These are phyloP conservation scores for Plestiodon gilberti DNA, from an alignment of 2,113 vertebrate species.

Conservation along the genomic window DNA sequence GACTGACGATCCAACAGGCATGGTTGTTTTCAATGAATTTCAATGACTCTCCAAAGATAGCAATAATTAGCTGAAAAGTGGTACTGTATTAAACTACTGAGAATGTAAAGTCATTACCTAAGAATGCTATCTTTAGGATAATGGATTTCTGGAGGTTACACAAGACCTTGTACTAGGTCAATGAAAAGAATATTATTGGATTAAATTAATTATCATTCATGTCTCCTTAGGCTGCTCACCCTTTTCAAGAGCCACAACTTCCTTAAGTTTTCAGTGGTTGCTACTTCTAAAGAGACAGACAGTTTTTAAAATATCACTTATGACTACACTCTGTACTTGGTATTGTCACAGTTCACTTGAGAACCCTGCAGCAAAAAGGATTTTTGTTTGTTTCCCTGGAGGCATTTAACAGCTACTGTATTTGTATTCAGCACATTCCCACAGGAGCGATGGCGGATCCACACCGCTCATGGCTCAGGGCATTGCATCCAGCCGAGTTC, in stretches of 20 bases:
- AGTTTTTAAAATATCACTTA: not conserved
- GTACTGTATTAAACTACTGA: not conserved
- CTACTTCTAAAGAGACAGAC: too few relatives aligned
- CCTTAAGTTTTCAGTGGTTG: not conserved
- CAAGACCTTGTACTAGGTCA: not conserved
- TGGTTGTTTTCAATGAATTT: not conserved
- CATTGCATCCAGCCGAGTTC: too few relatives aligned
- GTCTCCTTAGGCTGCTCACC: not conserved
- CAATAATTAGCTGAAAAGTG: not conserved
- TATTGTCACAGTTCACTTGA: too few relatives aligned
- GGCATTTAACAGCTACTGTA: not conserved
- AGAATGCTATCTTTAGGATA: not conserved
- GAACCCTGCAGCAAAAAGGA: too few relatives aligned
- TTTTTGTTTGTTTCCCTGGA: too few relatives aligned
- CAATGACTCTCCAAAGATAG: not conserved
- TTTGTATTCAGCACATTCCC: too few relatives aligned
- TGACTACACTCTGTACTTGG: not conserved
- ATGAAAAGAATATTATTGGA: not conserved
- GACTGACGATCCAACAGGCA: not conserved
- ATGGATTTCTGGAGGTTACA: not conserved
- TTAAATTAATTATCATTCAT: not conserved
- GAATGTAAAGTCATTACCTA: not conserved
- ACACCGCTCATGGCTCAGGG: too few relatives aligned
- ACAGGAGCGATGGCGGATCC: too few relatives aligned
- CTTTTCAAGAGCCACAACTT: not conserved